Evolutionary conservation across 1,140 invertebrate species (phyloP).

Genomic region (Sarcophaga bullata): DNA sequence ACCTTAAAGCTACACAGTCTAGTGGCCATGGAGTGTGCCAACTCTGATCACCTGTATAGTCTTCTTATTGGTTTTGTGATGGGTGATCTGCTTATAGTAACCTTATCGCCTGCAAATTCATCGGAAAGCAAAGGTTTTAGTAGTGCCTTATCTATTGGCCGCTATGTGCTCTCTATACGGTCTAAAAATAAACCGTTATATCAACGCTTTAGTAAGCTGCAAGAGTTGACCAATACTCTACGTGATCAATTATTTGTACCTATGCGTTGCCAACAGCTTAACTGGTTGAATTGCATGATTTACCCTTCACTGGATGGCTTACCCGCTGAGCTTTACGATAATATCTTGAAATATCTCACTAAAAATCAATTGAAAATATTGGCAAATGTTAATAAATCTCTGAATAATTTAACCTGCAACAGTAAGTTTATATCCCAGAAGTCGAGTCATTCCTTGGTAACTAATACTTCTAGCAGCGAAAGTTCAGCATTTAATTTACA

Average conservation of each 20-base stretch:
- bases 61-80: conserved; percentile 48
- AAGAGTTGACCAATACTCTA: conserved; percentile 51
- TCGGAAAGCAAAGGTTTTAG: conserved; percentile 50
- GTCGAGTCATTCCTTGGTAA: no score
- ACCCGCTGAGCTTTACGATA: conserved; percentile 51
- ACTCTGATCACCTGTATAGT: conserved; percentile 41
- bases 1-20: conserved; percentile 42
- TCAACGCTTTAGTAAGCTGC: conserved; percentile 53
- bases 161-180: conserved; percentile 52
- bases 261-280: conserved; percentile 53
- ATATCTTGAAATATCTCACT: conserved; percentile 53
- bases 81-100: conserved; percentile 57
- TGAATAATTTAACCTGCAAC: conserved; percentile 45
- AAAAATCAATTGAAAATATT: conserved; percentile 52
- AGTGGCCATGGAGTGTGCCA: neutral
- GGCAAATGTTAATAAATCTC: conserved; percentile 52
- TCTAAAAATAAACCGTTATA: conserved; percentile 48
- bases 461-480: no score
- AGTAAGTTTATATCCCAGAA: conserved; percentile 22
- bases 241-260: conserved; percentile 58
- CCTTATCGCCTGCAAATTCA: conserved; percentile 48
- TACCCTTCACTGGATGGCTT: conserved; percentile 53
- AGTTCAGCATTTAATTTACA: neutral
- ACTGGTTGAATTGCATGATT: conserved; percentile 42
- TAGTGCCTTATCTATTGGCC: conserved; percentile 52